Evolutionary conservation across 2,113 vertebrate species (phyloP), one percentile per base, ranked within the genome.

Genomic region (Herpetotheres cachinnans): DNA sequence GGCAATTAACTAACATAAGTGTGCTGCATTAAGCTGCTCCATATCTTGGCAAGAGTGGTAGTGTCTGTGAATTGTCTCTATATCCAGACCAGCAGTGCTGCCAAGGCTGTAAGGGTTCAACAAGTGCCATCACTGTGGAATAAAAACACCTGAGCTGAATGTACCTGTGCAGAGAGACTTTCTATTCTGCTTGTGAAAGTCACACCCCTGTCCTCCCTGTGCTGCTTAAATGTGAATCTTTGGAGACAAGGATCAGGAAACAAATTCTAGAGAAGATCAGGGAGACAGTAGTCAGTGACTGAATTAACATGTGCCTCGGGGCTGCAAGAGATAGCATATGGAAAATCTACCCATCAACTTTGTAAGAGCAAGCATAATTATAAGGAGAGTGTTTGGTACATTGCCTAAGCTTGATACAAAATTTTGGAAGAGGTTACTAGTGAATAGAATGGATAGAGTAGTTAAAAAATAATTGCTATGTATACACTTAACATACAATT

Each of bases 281-380:
- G 30, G 72, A 97, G 54, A 52, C 63, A 65, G 56, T 18, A 94
- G 72, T 79, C 76, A 54, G 0, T 70, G 27, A 56, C 56, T 69
- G 29, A 90, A 78, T 66, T 65, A 69, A 66, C 0, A 0, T 5
- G 10, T 54, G 55, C 73, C 73, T 89, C 14, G 32, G 77, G 77
- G 65, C 73, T 78, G n/a, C 40, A 47, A 83, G 38, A 34, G 38
- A 44, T 47, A 59, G 30, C 2, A 0, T 46, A 24, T 65, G 46
- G 56, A 92, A 93, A 89, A 93, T 77, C 71, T 78, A 34, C 50
- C 27, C 49, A 56, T 73, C 34, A 46, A 14, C 62, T 83, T 89
- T 62, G 63, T 80, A 80, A 90, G 44, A 90, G 40, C 61, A 80
- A 65, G 42, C 30, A 27, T 93, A 86, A 80, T 80, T 93, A 78